A percentile compares a stretch with the other conserved stretches of the same genome.
Evolutionary conservation across 2,797 vertebrate species (phyloP).

Genomic region (Novumbra hubbsi): DNA sequence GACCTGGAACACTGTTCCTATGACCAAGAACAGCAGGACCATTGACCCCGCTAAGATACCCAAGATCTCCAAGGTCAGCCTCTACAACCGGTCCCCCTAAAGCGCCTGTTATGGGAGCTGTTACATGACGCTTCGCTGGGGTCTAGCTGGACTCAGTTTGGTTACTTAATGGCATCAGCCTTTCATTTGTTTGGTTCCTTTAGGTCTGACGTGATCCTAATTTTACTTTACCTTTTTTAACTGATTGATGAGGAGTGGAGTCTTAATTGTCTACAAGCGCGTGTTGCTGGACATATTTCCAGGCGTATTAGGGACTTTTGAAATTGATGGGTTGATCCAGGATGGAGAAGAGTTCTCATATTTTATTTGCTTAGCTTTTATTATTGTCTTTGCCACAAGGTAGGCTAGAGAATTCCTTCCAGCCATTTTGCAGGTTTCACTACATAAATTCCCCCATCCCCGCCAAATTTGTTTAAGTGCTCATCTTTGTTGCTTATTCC

Average conservation of each 20-base stretch:
- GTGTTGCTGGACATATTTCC: not conserved
- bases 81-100: not conserved
- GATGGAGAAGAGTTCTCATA: too few relatives aligned
- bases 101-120: not conserved
- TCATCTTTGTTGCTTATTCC: too few relatives aligned
- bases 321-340: too few relatives aligned
- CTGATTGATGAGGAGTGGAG: not conserved
- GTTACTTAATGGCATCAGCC: not conserved
- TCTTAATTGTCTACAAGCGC: not conserved
- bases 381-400: too few relatives aligned
- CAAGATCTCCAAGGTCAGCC: constrained; percentile 95
- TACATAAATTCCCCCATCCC: too few relatives aligned
- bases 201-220: not conserved
- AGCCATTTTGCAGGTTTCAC: too few relatives aligned
- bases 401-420: too few relatives aligned
- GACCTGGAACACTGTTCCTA: constrained; percentile 96
- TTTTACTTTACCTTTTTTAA: not conserved
- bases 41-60: constrained; percentile 97
- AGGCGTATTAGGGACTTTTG: not conserved
- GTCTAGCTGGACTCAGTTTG: not conserved
- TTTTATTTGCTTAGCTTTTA: too few relatives aligned
- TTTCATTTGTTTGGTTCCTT: not conserved
- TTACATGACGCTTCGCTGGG: not conserved
- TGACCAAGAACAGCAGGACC: constrained; percentile 94
- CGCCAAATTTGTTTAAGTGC: too few relatives aligned